Evolutionary conservation across 92 coral and sea anemone genomes (phyloP), one percentile per base, ranked within the genome.

Genomic region (Scolanthus callimorphus): DNA sequence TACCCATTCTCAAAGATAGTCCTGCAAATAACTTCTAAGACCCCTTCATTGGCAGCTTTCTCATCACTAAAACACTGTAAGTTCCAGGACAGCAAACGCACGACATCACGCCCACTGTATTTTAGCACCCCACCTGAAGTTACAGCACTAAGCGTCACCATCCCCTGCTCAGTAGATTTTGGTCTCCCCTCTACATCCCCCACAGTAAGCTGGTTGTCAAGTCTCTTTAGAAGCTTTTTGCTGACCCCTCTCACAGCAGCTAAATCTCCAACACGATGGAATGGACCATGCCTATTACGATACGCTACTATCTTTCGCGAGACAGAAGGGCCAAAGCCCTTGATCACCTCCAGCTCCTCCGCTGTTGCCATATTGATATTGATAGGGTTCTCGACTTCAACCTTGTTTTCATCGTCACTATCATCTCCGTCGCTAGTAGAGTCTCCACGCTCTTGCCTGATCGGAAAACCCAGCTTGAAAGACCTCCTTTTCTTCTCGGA

Each of bases 1-100:
- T 59, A 91, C 97, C 91, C 88, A 71, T 83, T 87, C 62, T 83
- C 96, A 60, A 91, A 63, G 29, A 91, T 77, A 46, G 96, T 80
- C 37, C 75, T 55, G 49, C 97, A 91, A 26, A 91, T 48, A 15
- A 91, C 97, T 43, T 87, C 89, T 20, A 72, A 52, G 1, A 87
- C 96, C 0, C 97, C 97, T 28, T 54, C 63, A 59, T 91, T 87
- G 12, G 59, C 62, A 6, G 89, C 97, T 31, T 87, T 91, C 25
- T 77, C 80, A 25, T 65, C 70, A 17, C 73, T 68, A 58, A 91
- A 91, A 27, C 90, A 79, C 39, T 78, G 85, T 59, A 91, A 60
- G 54, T 91, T 91, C 85, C 90, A 91, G 17, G 89, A 75, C 10
- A 79, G 83, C 11, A 91, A 10, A 13, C 97, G 77, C 20, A 88